Evolutionary conservation across 2,888 invertebrate species (phyloP).

Genomic region (Papilio protenor): DNA sequence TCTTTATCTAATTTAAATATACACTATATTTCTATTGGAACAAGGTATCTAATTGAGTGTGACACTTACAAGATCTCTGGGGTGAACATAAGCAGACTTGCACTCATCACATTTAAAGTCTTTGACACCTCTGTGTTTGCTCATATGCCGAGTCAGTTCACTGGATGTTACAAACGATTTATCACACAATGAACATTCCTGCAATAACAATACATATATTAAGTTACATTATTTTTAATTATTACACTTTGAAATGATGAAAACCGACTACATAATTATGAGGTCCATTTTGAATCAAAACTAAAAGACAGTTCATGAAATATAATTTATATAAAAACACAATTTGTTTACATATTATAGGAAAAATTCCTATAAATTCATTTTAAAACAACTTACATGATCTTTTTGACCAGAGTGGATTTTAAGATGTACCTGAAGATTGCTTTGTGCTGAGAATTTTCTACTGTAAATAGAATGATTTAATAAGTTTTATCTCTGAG

Average conservation of each 20-base stretch:
- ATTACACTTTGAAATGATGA: too few relatives aligned
- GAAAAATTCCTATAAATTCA: too few relatives aligned
- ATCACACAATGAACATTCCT: conserved; percentile 83
- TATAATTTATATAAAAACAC: too few relatives aligned
- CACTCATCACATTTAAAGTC: conserved; percentile 85
- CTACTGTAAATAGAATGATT: conserved; percentile 68
- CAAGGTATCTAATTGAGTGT: background rate
- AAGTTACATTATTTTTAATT: too few relatives aligned
- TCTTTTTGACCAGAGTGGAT: conserved; percentile 86
- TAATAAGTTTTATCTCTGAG: background rate
- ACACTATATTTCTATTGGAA: background rate
- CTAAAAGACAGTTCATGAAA: too few relatives aligned
- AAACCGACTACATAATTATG: too few relatives aligned
- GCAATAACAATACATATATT: conserved; percentile 45
- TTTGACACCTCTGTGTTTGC: conserved; percentile 83
- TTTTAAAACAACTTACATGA: conserved; percentile 69
- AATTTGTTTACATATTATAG: too few relatives aligned
- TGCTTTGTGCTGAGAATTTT: conserved; percentile 85
- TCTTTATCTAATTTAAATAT: background rate
- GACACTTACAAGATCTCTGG: conserved; percentile 81
- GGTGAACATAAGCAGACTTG: conserved; percentile 81
- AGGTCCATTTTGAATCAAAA: too few relatives aligned
- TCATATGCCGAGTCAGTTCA: conserved; percentile 85
- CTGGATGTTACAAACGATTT: conserved; percentile 86
- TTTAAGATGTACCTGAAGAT: conserved; percentile 86